Evolutionary conservation across 2,797 vertebrate genomes (phyloP), one percentile per base, ranked within the genome.

Genomic region (Leptatherina wallacei): DNA sequence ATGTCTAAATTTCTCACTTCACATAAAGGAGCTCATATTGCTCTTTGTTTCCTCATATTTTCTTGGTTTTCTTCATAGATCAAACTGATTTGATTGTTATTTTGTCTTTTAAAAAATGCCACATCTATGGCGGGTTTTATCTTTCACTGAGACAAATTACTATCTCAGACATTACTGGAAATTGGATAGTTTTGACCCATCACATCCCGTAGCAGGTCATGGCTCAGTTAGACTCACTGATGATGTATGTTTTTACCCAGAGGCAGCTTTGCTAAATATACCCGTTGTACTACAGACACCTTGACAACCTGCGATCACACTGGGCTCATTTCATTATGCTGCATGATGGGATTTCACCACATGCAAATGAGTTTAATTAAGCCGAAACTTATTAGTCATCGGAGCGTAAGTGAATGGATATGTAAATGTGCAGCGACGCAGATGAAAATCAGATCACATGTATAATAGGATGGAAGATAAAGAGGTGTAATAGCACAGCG

Each of bases 341-440:
- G 83, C 86, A 81, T 83, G 85, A 83, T 61, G 75, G 65, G 76
- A 83, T 81, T 75, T 77, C 75, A 73, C 63, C 76, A 83, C 86
- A 82, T 75, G 83, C 76, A 80, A 81, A 86, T 33, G 58, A 65
- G 83, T 82, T 86, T 82, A 88, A 90, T 88, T 80, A 90, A 77
- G 85, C 86, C 0, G 36, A 85, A 85, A 74, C 64, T 36, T 70
- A 87, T 88, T 66, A 83, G 75, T 71, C 86, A 58, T 65, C 47
- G 73, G 74, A 71, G 86, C 58, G 78, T 64, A 79, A 81, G 83
- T 18, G 75, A 65, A 73, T 29, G 65, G 78, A 61, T 69, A 67
- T 83, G 84, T 73, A 72, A 75, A 83, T 85, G 82, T 67, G 81
- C 75, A 61, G 73, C 58, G 36, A 69, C 18, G 58, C 49, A 16